Evolutionary conservation across 2,113 vertebrate species (phyloP), one percentile per base, ranked within the genome.

Genomic region (Athene cunicularia): DNA sequence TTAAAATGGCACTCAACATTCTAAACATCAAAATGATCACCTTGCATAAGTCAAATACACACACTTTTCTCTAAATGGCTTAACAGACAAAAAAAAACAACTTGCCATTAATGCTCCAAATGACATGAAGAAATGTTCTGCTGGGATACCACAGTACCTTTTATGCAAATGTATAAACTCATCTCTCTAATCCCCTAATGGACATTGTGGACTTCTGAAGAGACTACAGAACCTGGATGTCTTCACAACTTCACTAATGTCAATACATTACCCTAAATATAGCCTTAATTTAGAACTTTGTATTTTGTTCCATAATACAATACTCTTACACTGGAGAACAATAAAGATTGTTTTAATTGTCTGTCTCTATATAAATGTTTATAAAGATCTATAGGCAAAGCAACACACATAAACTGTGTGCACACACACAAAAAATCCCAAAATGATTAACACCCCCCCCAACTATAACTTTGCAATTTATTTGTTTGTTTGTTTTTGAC

Each of bases 361-460:
- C 52, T 86, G 56, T 71, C 39, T 89, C 41, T 32, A 15, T 23
- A 41, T 19, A 66, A 49, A 41, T 12, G 8, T 32, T 73, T 50
- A 39, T 24, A 63, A 77, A 49, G 37, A 92, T 26, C 24, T 60
- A 30, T 0, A 72, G 11, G 43, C 24, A 91, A 93, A 74, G 20
- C 14, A 77, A 71, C 28, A 86, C 45, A 64, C 6, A 13, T 11
- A 41, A 75, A 43, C 41, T 18, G 17, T 23, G 30, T 11, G 23
- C 10, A 5, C 37, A 13, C 19, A 37, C 10, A 55, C 10, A 55
- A 39, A 9, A 66, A 41, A 19, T 50, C 33, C 53, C 22, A 16
- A 23, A 75, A 49, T 7, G 14, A 60, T 24, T 55, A 52, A 11
- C 45, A 0, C 0, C 3, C 12, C 12, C 19, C 32, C 50, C 53